Percentiles rank a stretch among this genome's conserved stretches.
phyloP scores from a whole-genome alignment of 2,113 vertebrate species.

The Cololabis saira region DNA sequence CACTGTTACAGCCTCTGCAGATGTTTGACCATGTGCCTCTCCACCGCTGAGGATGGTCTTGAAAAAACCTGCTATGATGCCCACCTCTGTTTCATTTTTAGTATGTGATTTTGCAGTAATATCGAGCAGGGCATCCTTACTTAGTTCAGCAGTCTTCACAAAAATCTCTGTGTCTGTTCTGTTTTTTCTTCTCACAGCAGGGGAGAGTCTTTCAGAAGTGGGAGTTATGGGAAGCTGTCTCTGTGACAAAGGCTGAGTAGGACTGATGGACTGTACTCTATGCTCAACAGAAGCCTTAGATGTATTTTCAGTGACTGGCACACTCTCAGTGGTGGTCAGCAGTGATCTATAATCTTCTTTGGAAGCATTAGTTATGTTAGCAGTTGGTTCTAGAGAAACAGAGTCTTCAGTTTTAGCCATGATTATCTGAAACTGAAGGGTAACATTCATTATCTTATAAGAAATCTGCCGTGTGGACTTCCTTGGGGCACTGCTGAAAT shows the following conservation, averaged over 20 bases:
- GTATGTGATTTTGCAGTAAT: constrained; percentile 3
- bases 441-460: constrained; percentile 2
- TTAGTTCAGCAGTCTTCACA: constrained; percentile 20
- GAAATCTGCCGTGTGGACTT: constrained; percentile 10
- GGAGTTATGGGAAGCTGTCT: constrained; percentile 16
- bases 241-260: constrained; percentile 27
- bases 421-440: constrained; percentile 22
- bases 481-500: constrained; percentile 22
- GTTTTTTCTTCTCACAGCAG: constrained; percentile 27
- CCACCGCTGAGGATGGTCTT: constrained; percentile 21
- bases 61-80: constrained; percentile 3
- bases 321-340: neutral
- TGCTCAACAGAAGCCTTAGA: constrained; percentile 11
- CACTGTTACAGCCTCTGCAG: neutral
- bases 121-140: constrained; percentile 12
- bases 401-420: constrained; percentile 17
- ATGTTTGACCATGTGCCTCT: constrained; percentile 1
- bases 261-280: constrained; percentile 9
- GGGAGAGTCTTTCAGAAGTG: constrained; percentile 3
- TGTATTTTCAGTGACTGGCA: constrained; percentile 25
- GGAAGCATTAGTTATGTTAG: neutral
- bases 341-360: constrained; percentile 19
- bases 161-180: constrained; percentile 28
- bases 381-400: constrained; percentile 16
- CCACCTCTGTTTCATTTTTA: constrained; percentile 20